These are phyloP conservation scores for Tanytarsus gracilentus DNA, from an alignment of 2,888 invertebrate species.

Conservation along the genomic window DNA sequence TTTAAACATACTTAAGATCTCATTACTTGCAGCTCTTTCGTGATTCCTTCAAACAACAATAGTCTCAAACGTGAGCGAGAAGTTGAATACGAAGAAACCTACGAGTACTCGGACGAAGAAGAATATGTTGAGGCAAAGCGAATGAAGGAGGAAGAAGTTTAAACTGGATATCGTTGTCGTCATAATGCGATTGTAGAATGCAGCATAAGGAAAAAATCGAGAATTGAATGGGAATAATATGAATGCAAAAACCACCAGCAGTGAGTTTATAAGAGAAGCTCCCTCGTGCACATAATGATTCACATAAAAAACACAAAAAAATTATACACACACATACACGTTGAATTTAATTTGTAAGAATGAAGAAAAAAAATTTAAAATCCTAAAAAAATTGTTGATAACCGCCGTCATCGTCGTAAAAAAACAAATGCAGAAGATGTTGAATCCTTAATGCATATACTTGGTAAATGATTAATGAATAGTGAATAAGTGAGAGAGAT, in stretches of 20 bases:
- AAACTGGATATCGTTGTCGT: neutral
- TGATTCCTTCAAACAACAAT: slow-evolving; percentile 24
- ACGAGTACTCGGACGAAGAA: slow-evolving; percentile 27
- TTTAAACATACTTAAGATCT: neutral
- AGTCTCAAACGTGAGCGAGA: slow-evolving; percentile 25
- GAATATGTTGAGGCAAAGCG: slow-evolving; percentile 23
- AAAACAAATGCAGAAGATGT: no score
- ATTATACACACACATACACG: neutral
- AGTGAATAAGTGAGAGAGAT: neutral
- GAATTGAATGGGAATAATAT: no score
- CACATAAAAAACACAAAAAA: neutral
- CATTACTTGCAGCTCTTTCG: slow-evolving; percentile 11
- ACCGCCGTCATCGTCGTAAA: slow-evolving; percentile 3
- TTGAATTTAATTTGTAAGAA: slow-evolving; percentile 1
- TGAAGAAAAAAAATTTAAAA: neutral
- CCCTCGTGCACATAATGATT: no score
- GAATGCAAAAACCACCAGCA: no score
- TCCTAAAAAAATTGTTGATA: slow-evolving; percentile 7
- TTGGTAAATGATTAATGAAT: neutral
- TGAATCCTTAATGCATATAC: slow-evolving; percentile 3
- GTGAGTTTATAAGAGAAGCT: no score
- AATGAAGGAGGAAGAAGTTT: slow-evolving; percentile 9
- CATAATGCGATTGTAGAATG: neutral
- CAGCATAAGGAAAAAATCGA: no score
- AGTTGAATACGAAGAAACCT: slow-evolving; percentile 21